phyloP scores from a whole-genome alignment of 2,113 vertebrate genomes.

The Protomyctophum bolini region DNA sequence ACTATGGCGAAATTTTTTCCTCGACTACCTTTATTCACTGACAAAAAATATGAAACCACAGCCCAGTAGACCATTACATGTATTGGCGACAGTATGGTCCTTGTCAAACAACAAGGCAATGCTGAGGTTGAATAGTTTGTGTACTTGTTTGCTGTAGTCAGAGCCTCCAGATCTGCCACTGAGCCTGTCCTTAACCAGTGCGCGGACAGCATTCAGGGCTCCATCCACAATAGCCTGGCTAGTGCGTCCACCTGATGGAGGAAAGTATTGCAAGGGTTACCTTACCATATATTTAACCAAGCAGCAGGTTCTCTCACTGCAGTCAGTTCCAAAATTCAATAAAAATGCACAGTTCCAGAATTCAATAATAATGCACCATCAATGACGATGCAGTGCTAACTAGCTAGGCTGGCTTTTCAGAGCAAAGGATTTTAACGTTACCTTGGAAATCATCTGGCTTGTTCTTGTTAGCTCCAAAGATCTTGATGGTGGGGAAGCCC shows the following conservation, averaged over 20 bases:
- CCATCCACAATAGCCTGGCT: conserved; percentile 91
- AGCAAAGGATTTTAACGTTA: conserved; percentile 43
- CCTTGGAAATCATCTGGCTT: conserved; percentile 96
- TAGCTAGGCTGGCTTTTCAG: background rate
- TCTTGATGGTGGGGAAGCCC: conserved; percentile 96
- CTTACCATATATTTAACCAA: background rate
- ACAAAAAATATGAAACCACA: no score
- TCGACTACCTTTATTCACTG: no score
- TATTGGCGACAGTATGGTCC: no score
- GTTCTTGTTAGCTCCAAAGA: conserved; percentile 95
- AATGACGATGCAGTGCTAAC: background rate
- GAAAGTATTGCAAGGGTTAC: background rate
- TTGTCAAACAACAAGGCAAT: background rate
- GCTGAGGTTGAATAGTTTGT: background rate
- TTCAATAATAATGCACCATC: background rate
- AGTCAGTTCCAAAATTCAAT: background rate
- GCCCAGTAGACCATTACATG: no score
- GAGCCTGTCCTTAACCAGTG: conserved; percentile 89
- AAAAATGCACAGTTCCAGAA: background rate
- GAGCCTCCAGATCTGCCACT: conserved; percentile 83
- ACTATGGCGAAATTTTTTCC: no score
- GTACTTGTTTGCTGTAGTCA: conserved; percentile 86
- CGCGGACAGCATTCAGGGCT: conserved; percentile 84
- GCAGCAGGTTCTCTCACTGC: background rate
- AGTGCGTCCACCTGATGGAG: conserved; percentile 85